Base-by-base conservation (phyloP, 2,888 invertebrate genomes). In the Drosophila anomalata region DNA sequence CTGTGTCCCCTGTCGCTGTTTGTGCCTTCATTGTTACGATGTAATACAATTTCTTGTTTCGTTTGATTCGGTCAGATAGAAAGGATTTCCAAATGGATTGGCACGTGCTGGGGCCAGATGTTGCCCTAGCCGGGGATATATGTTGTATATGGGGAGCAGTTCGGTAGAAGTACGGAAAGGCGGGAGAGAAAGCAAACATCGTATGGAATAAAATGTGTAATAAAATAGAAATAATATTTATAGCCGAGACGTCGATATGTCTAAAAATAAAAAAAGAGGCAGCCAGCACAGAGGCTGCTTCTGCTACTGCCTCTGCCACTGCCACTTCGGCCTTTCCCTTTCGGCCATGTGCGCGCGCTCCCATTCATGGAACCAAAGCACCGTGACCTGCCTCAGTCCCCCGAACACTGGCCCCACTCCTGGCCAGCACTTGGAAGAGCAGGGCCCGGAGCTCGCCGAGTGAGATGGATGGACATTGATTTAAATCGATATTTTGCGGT, bases 211-310 rank as follows among this genome's bases (percentile, higher is more conserved):
- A 83, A 84, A 84, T 75, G 81, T 87, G 72, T 84, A 84, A 84
- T 84, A 87, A 88, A 84, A 84, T 84, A 87, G 84, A 84, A 84
- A 84, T 84, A 81, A 84, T 88, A 84, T 84, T 84, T 88, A 87
- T 84, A 84, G 87, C 85, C 68, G 82, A 81, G 87, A 84, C 87
- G 85, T 84, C 84, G 84, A 84, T 83, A 88, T 72, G 82, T 75
- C 84, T 84, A 84, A 84, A 84, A 84, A 84, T 88, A 81, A 56
- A 69, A 17, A 52, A 57, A 33, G 55, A 61, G 66, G 77, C 48
- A 59, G 54, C 47, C 48, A 55, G 33, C 46, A 29, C 60, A 52
- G 46, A 57, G 41, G 66, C 73, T 42, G 14, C 14, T 14, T 14
- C 14, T 14, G 14, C 14, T 14, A 1, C 14, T 14, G 44, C 75